A percentile compares a stretch with the other conserved stretches of the same genome.
phyloP scores from a whole-genome alignment of 2,797 vertebrate species.

The Tinamus major region DNA sequence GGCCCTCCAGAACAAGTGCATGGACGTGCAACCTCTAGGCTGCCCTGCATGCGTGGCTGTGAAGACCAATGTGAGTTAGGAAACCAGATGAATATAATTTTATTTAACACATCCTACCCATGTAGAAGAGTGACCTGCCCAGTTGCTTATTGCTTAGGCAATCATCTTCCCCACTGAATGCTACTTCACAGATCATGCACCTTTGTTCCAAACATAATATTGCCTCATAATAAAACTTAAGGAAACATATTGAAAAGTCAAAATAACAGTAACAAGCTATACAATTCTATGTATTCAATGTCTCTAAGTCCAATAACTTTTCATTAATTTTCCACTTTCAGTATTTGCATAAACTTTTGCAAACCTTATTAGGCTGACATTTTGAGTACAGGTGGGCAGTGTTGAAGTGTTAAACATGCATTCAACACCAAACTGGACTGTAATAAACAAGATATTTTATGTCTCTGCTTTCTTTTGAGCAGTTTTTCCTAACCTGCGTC shows the following conservation, averaged over 20 bases:
- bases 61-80: background rate
- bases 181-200: background rate
- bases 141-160: background rate
- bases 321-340: conserved; percentile 28
- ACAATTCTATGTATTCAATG: conserved; percentile 19
- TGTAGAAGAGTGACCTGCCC: background rate
- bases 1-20: background rate
- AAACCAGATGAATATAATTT: background rate
- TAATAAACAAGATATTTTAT: background rate
- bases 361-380: conserved; percentile 35
- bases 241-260: conserved; percentile 40
- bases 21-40: background rate
- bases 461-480: background rate
- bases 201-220: conserved; percentile 27
- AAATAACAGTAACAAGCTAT: conserved; percentile 31
- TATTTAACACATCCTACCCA: background rate
- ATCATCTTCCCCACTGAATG: background rate
- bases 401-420: conserved; percentile 35
- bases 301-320: conserved; percentile 9
- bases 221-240: conserved; percentile 23
- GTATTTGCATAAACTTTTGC: conserved; percentile 34
- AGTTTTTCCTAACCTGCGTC: background rate
- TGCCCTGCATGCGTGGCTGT: background rate
- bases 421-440: conserved; percentile 30
- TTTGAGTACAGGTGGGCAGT: background rate